Evolutionary conservation across 2,113 vertebrate genomes (phyloP).

Genomic region (Leptobrachium leishanense): DNA sequence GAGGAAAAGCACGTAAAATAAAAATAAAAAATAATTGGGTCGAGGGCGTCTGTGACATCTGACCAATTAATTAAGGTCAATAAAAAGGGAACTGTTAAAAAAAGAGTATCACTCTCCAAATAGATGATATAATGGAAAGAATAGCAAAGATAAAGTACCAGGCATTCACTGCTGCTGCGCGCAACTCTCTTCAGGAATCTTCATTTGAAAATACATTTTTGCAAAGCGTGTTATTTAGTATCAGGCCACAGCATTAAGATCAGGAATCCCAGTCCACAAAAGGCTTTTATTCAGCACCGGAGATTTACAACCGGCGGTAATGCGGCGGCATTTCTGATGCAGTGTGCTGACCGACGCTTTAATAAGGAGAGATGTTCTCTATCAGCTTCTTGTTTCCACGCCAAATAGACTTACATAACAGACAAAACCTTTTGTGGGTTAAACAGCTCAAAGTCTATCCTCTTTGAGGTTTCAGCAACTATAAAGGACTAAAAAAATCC

Average conservation of each 20-base stretch:
- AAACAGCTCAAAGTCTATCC: conserved; percentile 20
- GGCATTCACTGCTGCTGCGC: too few species aligned
- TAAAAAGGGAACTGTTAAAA: too few species aligned
- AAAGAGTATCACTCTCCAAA: too few species aligned
- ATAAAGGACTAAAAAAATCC: background rate
- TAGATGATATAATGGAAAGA: too few species aligned
- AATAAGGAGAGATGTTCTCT: background rate
- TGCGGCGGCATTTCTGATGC: background rate
- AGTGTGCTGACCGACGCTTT: background rate
- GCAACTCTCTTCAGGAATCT: too few species aligned
- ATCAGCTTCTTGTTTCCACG: background rate
- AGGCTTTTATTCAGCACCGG: background rate
- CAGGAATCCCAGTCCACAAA: background rate
- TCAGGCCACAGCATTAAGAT: background rate
- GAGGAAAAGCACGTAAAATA: too few species aligned
- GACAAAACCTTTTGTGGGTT: conserved; percentile 21
- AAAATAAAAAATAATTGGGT: too few species aligned
- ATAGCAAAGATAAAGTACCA: too few species aligned
- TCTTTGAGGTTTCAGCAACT: background rate
- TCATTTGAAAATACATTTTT: too few species aligned
- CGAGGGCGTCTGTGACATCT: too few species aligned
- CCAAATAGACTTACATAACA: background rate
- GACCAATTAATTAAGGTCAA: too few species aligned
- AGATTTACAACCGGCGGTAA: background rate
- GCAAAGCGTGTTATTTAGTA: background rate